Evolutionary conservation across 2,113 vertebrate species (phyloP).

Genomic region (Lagopus leucura): DNA sequence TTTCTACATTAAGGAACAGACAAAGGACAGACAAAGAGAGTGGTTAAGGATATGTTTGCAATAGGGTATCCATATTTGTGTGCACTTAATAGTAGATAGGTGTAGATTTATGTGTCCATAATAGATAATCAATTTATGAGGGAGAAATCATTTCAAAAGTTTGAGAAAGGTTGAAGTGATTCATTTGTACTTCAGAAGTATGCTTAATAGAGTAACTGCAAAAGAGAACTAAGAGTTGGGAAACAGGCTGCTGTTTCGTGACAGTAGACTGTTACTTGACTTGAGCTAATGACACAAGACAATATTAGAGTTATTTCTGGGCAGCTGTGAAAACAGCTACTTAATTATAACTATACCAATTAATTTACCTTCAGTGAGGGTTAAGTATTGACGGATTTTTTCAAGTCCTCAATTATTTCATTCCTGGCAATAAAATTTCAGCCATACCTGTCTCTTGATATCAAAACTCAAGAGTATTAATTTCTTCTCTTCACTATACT

Average conservation of each 20-base stretch:
- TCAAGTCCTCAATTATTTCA: neutral
- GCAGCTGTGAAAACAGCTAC: neutral
- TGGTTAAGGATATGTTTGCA: neutral
- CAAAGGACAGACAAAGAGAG: neutral
- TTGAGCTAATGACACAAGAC: neutral
- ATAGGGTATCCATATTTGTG: neutral
- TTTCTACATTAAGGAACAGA: neutral
- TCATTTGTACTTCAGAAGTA: neutral
- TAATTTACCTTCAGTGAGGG: neutral
- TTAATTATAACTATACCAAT: neutral
- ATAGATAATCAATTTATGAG: neutral
- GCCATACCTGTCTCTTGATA: neutral
- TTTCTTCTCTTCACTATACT: neutral
- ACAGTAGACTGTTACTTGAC: neutral
- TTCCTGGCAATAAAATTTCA: neutral
- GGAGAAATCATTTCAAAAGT: neutral
- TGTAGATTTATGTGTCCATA: neutral
- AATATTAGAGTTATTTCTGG: neutral
- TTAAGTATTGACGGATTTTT: neutral
- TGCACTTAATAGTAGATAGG: neutral
- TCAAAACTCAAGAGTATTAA: neutral
- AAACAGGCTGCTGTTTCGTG: neutral
- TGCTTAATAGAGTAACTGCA: neutral
- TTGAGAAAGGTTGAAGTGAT: neutral
- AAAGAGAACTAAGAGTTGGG: neutral